These are phyloP conservation scores for Benthosema pterotum DNA, from an alignment of 2,797 vertebrate genomes.

Conservation along the genomic window DNA sequence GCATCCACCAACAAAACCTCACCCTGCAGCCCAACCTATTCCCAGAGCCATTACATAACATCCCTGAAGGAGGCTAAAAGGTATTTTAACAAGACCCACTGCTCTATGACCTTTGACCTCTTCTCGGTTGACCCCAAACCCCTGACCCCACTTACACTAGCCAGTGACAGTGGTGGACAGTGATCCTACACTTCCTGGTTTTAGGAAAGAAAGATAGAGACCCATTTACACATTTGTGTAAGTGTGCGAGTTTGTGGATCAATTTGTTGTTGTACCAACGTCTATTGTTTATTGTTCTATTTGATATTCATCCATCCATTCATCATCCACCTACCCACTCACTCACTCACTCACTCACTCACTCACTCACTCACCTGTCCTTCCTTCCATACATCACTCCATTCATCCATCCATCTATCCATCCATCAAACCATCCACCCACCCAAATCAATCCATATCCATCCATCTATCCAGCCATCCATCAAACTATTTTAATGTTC, in stretches of 20 bases:
- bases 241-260: background rate
- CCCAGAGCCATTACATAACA: constrained; percentile 79
- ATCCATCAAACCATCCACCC: background rate
- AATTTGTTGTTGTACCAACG: no score
- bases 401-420: constrained; percentile 2
- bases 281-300: no score
- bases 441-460: constrained; percentile 1
- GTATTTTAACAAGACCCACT: constrained; percentile 82
- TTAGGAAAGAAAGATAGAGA: constrained; percentile 39
- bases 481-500: background rate
- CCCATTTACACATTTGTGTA: constrained; percentile 54
- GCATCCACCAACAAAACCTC: constrained; percentile 58
- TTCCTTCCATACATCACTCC: background rate
- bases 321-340: background rate
- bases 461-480: constrained; percentile 7
- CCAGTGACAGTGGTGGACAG: constrained; percentile 60
- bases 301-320: background rate
- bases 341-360: background rate
- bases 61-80: constrained; percentile 81
- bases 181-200: constrained; percentile 42
- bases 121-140: constrained; percentile 70
- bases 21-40: constrained; percentile 63
- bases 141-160: constrained; percentile 79
- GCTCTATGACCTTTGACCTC: constrained; percentile 74
- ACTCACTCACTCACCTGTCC: constrained; percentile 2